Conservation (phyloP, 1,140 invertebrate species). For the Oreohelix idahoensis region DNA sequence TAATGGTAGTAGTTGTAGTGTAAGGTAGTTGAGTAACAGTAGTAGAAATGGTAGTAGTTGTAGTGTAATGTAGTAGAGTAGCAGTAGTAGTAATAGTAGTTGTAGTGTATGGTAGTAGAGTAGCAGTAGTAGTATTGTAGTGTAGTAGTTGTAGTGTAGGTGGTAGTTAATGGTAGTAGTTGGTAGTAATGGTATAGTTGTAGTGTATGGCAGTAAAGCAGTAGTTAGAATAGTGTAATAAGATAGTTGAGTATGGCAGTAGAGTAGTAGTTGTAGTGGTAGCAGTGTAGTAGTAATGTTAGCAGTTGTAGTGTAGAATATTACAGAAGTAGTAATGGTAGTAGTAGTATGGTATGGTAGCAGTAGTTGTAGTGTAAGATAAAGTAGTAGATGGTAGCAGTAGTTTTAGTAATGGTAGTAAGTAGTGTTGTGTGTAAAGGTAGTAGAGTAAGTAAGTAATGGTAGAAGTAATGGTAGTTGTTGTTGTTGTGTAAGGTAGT, state of each 20-base stretch:
- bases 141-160: neutral
- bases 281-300: no score
- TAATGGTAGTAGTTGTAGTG: neutral
- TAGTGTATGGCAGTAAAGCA: neutral
- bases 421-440: no score
- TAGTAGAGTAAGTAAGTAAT: no score
- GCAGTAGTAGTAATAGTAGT: neutral
- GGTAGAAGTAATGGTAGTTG: no score
- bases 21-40: neutral
- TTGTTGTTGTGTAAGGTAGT: no score
- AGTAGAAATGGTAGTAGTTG: neutral
- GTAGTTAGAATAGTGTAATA: neutral
- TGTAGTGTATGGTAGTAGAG: neutral
- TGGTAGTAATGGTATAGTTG: neutral
- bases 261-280: no score
- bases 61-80: slow-evolving; percentile 1
- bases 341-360: no score
- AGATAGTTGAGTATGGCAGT: neutral
- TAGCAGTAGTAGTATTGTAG: neutral
- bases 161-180: neutral
- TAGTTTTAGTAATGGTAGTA: no score
- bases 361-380: no score
- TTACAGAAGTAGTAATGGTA: no score
- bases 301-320: no score
- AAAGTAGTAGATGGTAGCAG: no score